Evolutionary conservation across 2,888 invertebrate species (phyloP).

Genomic region (Drosophila mercatorum): DNA sequence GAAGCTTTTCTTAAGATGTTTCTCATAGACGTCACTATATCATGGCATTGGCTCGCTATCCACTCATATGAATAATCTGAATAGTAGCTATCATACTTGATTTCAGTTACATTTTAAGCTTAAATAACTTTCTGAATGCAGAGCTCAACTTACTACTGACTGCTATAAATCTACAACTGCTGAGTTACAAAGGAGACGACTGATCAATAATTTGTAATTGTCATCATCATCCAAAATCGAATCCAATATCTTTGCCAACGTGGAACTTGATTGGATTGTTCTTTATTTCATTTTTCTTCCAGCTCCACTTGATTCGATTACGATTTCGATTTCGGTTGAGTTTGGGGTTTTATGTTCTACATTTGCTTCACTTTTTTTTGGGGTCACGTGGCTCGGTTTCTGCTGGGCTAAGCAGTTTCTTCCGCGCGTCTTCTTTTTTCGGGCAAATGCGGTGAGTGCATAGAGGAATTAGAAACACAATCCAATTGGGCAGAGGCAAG

Average conservation of each 20-base stretch:
- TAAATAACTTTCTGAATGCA: too few relatives aligned
- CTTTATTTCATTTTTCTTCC: constrained; percentile 1
- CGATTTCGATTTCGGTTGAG: constrained; percentile 29
- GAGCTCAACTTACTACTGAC: too few relatives aligned
- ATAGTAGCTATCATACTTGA: too few relatives aligned
- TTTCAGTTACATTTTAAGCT: too few relatives aligned
- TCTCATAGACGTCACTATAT: too few relatives aligned
- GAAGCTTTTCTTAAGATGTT: too few relatives aligned
- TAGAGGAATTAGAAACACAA: constrained; percentile 50
- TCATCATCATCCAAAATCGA: constrained; percentile 4
- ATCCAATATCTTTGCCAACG: constrained; percentile 35
- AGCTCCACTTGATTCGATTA: constrained; percentile 8
- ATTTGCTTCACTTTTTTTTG: constrained; percentile 34
- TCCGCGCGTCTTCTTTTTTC: constrained; percentile 2
- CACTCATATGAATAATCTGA: too few relatives aligned
- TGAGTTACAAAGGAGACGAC: too few relatives aligned
- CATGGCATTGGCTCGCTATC: too few relatives aligned
- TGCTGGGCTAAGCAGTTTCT: constrained; percentile 50
- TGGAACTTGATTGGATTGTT: constrained; percentile 20
- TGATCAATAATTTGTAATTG: background rate
- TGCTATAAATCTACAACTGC: too few relatives aligned
- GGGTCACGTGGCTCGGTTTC: constrained; percentile 55
- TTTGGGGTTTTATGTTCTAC: constrained; percentile 42
- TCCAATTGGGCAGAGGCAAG: constrained; percentile 26
- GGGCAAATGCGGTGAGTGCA: constrained; percentile 19